Base-by-base conservation (phyloP, 1,140 invertebrate genomes). In the Hyles vespertilio region DNA sequence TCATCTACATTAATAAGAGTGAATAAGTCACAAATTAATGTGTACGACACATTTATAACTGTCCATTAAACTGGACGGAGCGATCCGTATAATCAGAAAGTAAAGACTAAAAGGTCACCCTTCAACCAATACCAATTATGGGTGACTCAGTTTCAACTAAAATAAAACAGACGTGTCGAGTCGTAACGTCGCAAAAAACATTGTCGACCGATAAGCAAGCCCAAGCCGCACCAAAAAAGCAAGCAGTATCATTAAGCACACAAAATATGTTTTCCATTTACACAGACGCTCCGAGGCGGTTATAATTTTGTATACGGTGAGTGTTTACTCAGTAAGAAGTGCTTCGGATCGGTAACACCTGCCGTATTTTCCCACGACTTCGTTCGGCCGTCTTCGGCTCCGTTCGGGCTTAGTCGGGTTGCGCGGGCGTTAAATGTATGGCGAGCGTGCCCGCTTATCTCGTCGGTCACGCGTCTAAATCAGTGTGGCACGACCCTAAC, bases 191-290 rank as follows among this genome's bases (percentile, higher is more conserved):
- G 79, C 81, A 80, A 84, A 87, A 86, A 84, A 76, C 43, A 58
- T 61, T 73, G 68, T 74, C 70, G 66, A 63, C 63, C 62, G 79
- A 85, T 85, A 86, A 82, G 74, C 59, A 70, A 72, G 63, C 58
- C 74, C 59, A 70, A 72, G 63, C 58, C 77, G 66, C 68, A 81
- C 81, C 81, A 88, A 89, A 89, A 89, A 85, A 80, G 82, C 71
- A 79, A 81, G 72, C 78, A 84, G 78, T 87, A 86, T 89, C 86
- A 89, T 89, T 89, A 89, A 86, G 78, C 78, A 86, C 78, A 89
- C 86, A 89, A 89, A 87, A 86, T 87, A 89, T 89, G 86, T 89
- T 84, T 88, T 84, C 80, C 82, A 89, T 84, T 88, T 84, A 81
- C 69, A 79, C 81, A 86, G 73, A 83, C 81, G 78, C 72, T 79